Evolutionary conservation across 2,888 invertebrate species (phyloP).

Genomic region (Drosophila tanythrix): DNA sequence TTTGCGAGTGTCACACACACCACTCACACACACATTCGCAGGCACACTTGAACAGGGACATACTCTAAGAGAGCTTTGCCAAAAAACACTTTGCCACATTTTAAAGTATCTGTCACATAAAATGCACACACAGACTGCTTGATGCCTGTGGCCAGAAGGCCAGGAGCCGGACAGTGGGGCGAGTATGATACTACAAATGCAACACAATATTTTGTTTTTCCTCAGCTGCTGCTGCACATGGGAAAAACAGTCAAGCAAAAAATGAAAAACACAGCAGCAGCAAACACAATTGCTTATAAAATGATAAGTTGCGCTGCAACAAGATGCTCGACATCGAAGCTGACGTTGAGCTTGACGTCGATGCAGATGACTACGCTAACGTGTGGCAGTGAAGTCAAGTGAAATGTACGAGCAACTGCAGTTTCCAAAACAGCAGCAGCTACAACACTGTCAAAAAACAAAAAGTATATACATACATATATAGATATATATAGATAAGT

Average conservation of each 20-base stretch:
- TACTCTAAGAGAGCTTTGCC: slow-evolving; percentile 37
- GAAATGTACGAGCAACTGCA: slow-evolving; percentile 56
- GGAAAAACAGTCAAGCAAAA: slow-evolving; percentile 39
- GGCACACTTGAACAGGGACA: slow-evolving; percentile 3
- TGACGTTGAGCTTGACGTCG: slow-evolving; percentile 11
- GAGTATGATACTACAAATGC: slow-evolving; percentile 43
- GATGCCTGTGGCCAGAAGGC: slow-evolving; percentile 36
- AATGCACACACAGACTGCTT: slow-evolving; percentile 50
- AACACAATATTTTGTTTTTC: slow-evolving; percentile 75
- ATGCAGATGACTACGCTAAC: slow-evolving; percentile 40
- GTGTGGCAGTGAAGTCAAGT: slow-evolving; percentile 71
- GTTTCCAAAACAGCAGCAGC: slow-evolving; percentile 26
- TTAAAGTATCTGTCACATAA: slow-evolving; percentile 76
- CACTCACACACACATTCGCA: slow-evolving; percentile 3
- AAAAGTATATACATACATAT: slow-evolving; percentile 2
- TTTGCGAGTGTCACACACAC: slow-evolving; percentile 19
- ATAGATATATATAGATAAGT: neutral
- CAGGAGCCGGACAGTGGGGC: neutral
- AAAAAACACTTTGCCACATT: slow-evolving; percentile 73
- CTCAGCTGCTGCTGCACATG: slow-evolving; percentile 27
- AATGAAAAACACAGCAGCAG: slow-evolving; percentile 20
- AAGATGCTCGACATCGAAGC: slow-evolving; percentile 32
- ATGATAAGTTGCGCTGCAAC: slow-evolving; percentile 66
- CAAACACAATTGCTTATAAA: slow-evolving; percentile 72
- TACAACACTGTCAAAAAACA: slow-evolving; percentile 20